These are phyloP conservation scores for Plemyria rubiginata DNA, from an alignment of 2,888 invertebrate genomes.

Conservation along the genomic window DNA sequence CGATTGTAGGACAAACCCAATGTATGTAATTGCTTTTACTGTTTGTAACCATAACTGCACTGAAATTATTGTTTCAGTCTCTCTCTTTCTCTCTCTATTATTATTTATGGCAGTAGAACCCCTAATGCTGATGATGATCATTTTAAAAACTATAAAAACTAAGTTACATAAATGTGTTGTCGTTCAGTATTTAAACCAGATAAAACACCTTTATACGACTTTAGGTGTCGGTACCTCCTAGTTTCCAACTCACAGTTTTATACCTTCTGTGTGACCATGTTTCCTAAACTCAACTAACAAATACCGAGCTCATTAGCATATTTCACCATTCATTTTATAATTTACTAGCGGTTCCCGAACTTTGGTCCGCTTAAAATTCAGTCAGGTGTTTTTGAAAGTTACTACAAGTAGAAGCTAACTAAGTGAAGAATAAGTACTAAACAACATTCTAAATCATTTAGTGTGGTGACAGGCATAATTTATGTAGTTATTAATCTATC, in stretches of 20 bases:
- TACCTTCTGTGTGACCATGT: not conserved
- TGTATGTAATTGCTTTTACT: too few relatives aligned
- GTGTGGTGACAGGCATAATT: not conserved
- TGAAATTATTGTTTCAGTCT: too few relatives aligned
- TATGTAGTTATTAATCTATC: too few relatives aligned
- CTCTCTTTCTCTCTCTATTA: too few relatives aligned
- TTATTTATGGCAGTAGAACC: too few relatives aligned
- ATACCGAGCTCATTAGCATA: conserved; percentile 33
- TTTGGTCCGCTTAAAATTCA: conserved; percentile 40
- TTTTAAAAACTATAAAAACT: too few relatives aligned
- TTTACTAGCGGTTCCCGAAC: conserved; percentile 31
- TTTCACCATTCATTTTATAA: conserved; percentile 38
- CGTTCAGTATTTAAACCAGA: not conserved
- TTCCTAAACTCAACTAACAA: conserved; percentile 8
- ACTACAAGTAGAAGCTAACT: conserved; percentile 31
- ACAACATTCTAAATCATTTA: not conserved
- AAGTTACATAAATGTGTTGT: too few relatives aligned
- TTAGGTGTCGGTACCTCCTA: not conserved
- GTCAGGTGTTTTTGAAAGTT: conserved; percentile 43
- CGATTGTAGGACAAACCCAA: too few relatives aligned
- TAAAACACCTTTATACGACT: not conserved
- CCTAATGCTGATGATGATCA: too few relatives aligned
- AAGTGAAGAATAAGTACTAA: conserved; percentile 38
- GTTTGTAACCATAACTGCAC: too few relatives aligned
- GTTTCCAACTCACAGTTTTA: not conserved